Percentiles rank a stretch among this genome's conserved stretches.
phyloP scores from a whole-genome alignment of 2,888 invertebrate species.

The Hoplodrina ambigua region DNA sequence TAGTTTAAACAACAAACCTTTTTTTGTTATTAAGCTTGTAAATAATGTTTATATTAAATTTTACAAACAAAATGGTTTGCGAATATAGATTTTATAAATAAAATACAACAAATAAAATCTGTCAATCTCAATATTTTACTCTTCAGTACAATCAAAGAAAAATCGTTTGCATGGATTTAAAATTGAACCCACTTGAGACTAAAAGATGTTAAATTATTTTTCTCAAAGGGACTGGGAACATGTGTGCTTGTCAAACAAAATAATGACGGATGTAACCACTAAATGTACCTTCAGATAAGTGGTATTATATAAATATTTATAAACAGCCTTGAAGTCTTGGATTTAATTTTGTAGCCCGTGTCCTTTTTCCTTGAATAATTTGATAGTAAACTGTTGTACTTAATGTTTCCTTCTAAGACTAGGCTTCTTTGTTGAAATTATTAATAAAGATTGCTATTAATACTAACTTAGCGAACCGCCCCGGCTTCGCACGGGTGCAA shows the following conservation, averaged over 20 bases:
- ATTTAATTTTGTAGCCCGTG: not conserved
- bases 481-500: too few relatives aligned
- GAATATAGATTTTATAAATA: too few relatives aligned
- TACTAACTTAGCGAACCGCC: too few relatives aligned
- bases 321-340: constrained; percentile 1
- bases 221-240: constrained; percentile 54
- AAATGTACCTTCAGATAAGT: constrained; percentile 33
- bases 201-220: constrained; percentile 68
- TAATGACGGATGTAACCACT: constrained; percentile 65
- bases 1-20: too few relatives aligned
- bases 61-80: too few relatives aligned
- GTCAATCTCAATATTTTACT: constrained; percentile 1
- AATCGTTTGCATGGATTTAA: constrained; percentile 47
- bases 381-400: not conserved
- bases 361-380: not conserved
- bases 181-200: constrained; percentile 41
- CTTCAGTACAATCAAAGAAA: not conserved
- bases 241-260: constrained; percentile 67
- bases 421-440: too few relatives aligned
- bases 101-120: not conserved
- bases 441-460: too few relatives aligned
- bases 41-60: too few relatives aligned
- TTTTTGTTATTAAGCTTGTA: too few relatives aligned
- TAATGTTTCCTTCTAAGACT: too few relatives aligned
- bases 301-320: constrained; percentile 14